Conservation (phyloP, 2,113 vertebrate species). For the Aphelocoma coerulescens region DNA sequence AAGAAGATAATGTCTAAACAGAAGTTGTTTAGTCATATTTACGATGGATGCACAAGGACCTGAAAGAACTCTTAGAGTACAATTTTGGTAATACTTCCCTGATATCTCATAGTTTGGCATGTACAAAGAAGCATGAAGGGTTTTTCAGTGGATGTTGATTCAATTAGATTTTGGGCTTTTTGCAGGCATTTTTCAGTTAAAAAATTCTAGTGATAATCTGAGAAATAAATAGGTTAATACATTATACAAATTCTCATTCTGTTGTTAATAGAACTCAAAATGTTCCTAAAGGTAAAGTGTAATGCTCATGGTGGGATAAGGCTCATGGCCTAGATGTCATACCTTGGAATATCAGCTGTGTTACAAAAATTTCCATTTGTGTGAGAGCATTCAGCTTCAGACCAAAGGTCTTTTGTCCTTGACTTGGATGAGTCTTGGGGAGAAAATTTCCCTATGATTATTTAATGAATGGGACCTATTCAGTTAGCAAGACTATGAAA, state of each 20-base stretch:
- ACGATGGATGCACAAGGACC: neutral
- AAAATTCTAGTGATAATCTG: neutral
- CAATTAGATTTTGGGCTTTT: neutral
- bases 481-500: neutral
- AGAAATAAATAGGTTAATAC: neutral
- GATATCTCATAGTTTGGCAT: neutral
- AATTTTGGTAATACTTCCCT: neutral
- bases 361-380: neutral
- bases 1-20: neutral
- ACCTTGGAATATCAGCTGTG: neutral
- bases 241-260: neutral
- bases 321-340: neutral
- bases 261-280: neutral
- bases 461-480: neutral
- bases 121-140: neutral
- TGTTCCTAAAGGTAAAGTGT: neutral
- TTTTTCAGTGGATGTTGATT: neutral
- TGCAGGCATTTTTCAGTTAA: neutral
- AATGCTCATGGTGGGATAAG: neutral
- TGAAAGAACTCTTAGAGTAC: neutral
- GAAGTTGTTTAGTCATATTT: neutral
- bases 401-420: neutral
- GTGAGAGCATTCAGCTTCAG: neutral
- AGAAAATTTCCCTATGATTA: neutral
- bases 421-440: neutral